Evolutionary conservation across 2,888 invertebrate species (phyloP), one percentile per base, ranked within the genome.

Genomic region (Rhingia rostrata): DNA sequence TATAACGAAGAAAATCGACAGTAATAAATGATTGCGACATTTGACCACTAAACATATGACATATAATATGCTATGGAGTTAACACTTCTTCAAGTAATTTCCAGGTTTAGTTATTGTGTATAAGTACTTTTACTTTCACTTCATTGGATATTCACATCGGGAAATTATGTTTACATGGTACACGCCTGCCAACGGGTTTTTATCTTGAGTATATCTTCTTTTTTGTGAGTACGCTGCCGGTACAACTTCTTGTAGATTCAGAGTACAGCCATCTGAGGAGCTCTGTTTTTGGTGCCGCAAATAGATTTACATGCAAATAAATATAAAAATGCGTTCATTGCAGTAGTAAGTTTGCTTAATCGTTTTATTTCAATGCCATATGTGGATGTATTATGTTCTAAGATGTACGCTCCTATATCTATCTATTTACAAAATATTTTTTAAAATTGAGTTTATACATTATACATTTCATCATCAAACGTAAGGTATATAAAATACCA

Each of bases 271-370:
- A 74, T 79, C 80, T 80, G 70, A 56, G 74, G 66, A 70, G 49
- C 54, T 70, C 84, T 84, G 66, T 75, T 80, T 84, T 84, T 84
- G 84, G 84, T 75, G 64, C 84, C 84, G 84, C 80, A 80, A 84
- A 84, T 80, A 80, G 69, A 80, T 74, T 75, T 45, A 12, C 37
- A 43, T 70, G 64, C 58, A 47, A 32, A 75, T 64, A 70, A 74
- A 80, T 79, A 75, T 77, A 70, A 58, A 70, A 70, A 66, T 74
- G 58, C 69, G 67, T 78, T 82, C 73, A 83, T 79, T 79, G 79
- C 72, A 64, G 51, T 78, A 32, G 58, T 69, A 56, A 22, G 56
- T 78, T 56, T 70, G 39, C 35, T 82, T 64, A 81, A 81, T 75
- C 53, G 75, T 63, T 58, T 70, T 14, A 43, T 37, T 70, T 35